These are phyloP conservation scores for Megalops cyprinoides DNA, from an alignment of 2,797 vertebrate species.

Conservation along the genomic window DNA sequence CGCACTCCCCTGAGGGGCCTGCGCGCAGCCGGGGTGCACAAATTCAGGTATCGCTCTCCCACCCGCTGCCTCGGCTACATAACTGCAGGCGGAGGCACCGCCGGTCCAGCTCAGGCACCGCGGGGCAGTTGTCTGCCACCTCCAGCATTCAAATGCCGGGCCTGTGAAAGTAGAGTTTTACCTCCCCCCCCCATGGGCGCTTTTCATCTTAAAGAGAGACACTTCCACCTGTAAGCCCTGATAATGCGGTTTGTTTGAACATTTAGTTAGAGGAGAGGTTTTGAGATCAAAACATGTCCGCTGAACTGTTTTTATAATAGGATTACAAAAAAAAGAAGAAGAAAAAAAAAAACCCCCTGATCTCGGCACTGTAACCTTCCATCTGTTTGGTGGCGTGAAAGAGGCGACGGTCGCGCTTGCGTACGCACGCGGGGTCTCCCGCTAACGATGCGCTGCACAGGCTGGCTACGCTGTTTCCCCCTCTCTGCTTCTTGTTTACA, in stretches of 20 bases:
- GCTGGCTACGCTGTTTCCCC: neutral
- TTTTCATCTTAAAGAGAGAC: slow-evolving; percentile 21
- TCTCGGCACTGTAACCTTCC: neutral
- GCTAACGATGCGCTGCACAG: neutral
- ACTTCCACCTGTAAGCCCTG: neutral
- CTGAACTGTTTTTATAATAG: slow-evolving; percentile 7
- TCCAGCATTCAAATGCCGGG: neutral
- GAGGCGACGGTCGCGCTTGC: neutral
- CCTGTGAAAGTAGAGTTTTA: neutral
- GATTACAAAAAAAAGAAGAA: neutral
- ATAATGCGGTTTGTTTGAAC: neutral
- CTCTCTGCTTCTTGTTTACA: slow-evolving; percentile 20
- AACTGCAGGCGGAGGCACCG: neutral
- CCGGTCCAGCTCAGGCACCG: neutral
- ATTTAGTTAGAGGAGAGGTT: neutral
- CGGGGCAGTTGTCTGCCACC: neutral
- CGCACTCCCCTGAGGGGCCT: neutral
- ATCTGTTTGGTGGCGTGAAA: slow-evolving; percentile 11
- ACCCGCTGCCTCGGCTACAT: neutral
- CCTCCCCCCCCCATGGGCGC: neutral
- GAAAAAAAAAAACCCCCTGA: neutral
- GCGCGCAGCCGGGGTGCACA: neutral
- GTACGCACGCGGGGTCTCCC: neutral
- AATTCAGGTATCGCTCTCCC: neutral
- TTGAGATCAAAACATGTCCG: slow-evolving; percentile 18